Percentiles rank a stretch among this genome's conserved stretches.
Evolutionary conservation across 2,888 invertebrate species (phyloP).

Genomic region (Athalia cordata): DNA sequence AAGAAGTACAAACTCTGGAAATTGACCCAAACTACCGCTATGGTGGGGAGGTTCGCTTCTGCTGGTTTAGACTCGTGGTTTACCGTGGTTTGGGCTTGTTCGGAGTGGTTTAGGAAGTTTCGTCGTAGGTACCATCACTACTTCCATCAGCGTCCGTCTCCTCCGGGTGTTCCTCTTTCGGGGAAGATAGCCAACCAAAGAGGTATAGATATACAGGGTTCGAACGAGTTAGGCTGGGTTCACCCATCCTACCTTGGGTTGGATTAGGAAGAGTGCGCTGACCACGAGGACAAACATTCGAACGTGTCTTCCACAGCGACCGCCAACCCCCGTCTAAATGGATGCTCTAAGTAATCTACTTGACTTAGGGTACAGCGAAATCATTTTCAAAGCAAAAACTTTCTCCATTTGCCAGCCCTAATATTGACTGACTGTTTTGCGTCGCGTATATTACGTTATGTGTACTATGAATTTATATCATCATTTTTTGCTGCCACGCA

Average conservation of each 20-base stretch:
- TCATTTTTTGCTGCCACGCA: neutral
- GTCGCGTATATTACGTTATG: neutral
- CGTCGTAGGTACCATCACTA: conserved; percentile 63
- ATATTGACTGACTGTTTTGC: neutral
- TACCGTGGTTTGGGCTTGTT: conserved; percentile 40
- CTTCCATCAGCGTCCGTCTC: conserved; percentile 59
- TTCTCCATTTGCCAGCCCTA: neutral
- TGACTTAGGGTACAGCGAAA: conserved; percentile 5
- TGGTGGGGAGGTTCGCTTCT: conserved; percentile 17
- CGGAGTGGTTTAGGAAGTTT: conserved; percentile 59
- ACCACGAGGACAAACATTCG: conserved; percentile 39
- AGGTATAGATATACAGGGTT: neutral
- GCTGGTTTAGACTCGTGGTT: conserved; percentile 39
- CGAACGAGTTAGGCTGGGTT: conserved; percentile 6
- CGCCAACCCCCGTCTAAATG: conserved; percentile 20
- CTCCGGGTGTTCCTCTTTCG: conserved; percentile 51
- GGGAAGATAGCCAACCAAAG: conserved; percentile 39
- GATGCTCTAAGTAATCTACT: conserved; percentile 28
- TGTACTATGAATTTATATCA: neutral
- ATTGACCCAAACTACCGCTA: conserved; percentile 26
- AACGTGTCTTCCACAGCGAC: conserved; percentile 35
- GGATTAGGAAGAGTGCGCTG: conserved; percentile 42
- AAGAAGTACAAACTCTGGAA: conserved; percentile 33
- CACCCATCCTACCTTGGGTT: neutral
- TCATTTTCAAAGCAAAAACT: conserved; percentile 12